A percentile compares a stretch with the other conserved stretches of the same genome.
Conservation (phyloP, 2,888 invertebrate genomes). For the Alentia gelatinosa region DNA sequence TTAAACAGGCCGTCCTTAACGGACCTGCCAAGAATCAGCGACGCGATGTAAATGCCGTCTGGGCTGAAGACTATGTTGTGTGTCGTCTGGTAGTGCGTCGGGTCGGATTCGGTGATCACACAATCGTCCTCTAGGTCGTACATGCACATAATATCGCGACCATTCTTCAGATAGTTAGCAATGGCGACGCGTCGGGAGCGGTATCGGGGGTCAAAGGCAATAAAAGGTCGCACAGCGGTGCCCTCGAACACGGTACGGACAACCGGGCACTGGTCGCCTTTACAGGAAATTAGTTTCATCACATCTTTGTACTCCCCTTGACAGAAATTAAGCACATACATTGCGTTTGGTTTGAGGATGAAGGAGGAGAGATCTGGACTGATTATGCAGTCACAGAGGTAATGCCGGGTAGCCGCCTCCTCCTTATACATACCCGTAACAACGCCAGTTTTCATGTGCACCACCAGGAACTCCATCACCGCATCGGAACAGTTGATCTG, state of each 20-base stretch:
- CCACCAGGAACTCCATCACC: constrained; percentile 66
- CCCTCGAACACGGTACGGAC: constrained; percentile 64
- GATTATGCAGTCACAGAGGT: constrained; percentile 68
- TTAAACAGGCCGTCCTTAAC: constrained; percentile 68
- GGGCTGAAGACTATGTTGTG: constrained; percentile 67
- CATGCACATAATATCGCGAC: constrained; percentile 64
- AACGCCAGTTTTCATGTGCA: constrained; percentile 67
- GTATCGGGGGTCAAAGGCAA: constrained; percentile 68
- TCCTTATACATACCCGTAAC: constrained; percentile 66
- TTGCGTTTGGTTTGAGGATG: constrained; percentile 68
- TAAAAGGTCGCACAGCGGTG: constrained; percentile 65
- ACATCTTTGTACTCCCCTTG: constrained; percentile 65
- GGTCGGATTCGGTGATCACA: constrained; percentile 63
- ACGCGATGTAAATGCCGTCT: constrained; percentile 66
- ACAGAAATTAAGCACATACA: constrained; percentile 68
- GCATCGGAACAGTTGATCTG: constrained; percentile 59
- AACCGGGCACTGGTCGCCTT: constrained; percentile 62
- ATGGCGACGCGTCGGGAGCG: constrained; percentile 64
- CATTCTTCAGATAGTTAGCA: constrained; percentile 64
- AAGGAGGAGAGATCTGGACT: constrained; percentile 67
- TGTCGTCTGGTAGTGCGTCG: constrained; percentile 65
- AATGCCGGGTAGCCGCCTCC: constrained; percentile 63
- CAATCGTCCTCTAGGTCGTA: constrained; percentile 64
- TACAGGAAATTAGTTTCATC: constrained; percentile 66
- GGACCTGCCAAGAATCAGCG: constrained; percentile 66